phyloP scores from a whole-genome alignment of 2,113 vertebrate species.

The Aldabrachelys gigantea region DNA sequence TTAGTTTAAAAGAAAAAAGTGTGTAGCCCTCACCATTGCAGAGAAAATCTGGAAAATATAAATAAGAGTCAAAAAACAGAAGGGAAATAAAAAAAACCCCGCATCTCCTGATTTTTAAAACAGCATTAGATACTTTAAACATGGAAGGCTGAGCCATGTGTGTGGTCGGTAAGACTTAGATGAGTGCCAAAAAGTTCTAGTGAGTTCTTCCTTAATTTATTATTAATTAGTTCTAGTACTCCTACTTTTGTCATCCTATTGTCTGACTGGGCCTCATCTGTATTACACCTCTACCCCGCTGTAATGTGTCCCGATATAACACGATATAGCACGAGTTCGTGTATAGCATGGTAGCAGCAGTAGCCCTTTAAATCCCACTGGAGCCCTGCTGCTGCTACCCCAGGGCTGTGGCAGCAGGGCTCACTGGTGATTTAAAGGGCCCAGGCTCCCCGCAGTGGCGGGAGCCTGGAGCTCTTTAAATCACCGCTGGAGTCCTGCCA shows the following conservation, averaged over 20 bases:
- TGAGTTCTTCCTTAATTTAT: not conserved
- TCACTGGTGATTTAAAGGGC: too few species aligned
- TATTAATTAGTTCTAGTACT: not conserved
- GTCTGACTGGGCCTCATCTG: not conserved
- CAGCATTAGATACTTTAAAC: not conserved
- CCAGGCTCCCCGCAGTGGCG: too few species aligned
- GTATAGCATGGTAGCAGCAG: too few species aligned
- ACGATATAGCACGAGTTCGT: too few species aligned
- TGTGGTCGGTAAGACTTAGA: not conserved
- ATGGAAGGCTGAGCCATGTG: fast-evolving
- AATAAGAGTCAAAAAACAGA: not conserved
- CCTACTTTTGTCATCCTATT: not conserved
- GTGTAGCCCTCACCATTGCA: fast-evolving
- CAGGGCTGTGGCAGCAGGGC: too few species aligned
- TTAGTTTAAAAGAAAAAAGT: not conserved
- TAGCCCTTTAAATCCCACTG: too few species aligned
- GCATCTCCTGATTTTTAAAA: not conserved
- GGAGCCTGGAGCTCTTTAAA: too few species aligned
- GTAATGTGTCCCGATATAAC: too few species aligned
- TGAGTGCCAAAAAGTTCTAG: not conserved
- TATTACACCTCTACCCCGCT: not conserved
- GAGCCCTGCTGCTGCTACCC: too few species aligned
- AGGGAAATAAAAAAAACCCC: not conserved
- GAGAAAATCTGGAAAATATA: not conserved
- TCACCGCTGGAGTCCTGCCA: too few species aligned